Conservation (phyloP, 2,888 invertebrate species). For the Geotrupes spiniger region DNA sequence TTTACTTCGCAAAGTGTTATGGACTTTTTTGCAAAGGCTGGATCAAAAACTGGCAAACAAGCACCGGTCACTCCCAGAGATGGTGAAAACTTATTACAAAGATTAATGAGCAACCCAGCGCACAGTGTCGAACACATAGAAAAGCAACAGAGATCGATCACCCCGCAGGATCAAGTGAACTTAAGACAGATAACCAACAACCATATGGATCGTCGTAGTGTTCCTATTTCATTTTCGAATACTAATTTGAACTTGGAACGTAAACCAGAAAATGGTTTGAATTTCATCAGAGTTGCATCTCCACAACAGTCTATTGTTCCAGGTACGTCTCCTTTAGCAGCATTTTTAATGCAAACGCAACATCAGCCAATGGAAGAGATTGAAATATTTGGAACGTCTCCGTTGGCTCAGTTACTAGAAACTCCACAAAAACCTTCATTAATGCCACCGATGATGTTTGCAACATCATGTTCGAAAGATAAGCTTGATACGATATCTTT, state of each 20-base stretch:
- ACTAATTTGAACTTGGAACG: slow-evolving; percentile 26
- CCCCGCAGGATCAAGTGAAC: slow-evolving; percentile 58
- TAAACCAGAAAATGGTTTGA: slow-evolving; percentile 53
- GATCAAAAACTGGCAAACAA: slow-evolving; percentile 58
- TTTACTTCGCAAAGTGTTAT: slow-evolving; percentile 80
- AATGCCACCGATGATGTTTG: slow-evolving; percentile 86
- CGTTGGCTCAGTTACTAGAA: slow-evolving; percentile 56
- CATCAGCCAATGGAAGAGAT: slow-evolving; percentile 27
- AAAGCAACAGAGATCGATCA: slow-evolving; percentile 75
- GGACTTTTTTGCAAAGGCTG: slow-evolving; percentile 83
- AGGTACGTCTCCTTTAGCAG: slow-evolving; percentile 31
- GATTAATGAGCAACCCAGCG: slow-evolving; percentile 80
- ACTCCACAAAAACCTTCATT: slow-evolving; percentile 67
- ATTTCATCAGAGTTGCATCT: slow-evolving; percentile 56
- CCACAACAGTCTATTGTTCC: slow-evolving; percentile 45
- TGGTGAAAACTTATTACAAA: slow-evolving; percentile 58
- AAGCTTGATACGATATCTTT: slow-evolving; percentile 25
- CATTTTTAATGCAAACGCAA: slow-evolving; percentile 38
- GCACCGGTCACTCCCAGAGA: slow-evolving; percentile 49
- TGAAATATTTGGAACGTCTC: slow-evolving; percentile 47
- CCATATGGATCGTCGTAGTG: slow-evolving; percentile 38
- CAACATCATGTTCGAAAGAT: slow-evolving; percentile 50
- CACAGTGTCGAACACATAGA: slow-evolving; percentile 86
- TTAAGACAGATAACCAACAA: slow-evolving; percentile 30
- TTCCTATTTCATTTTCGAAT: slow-evolving; percentile 39